Evolutionary conservation across 1,140 invertebrate species (phyloP), one percentile per base, ranked within the genome.

Genomic region (Nebria ingens): DNA sequence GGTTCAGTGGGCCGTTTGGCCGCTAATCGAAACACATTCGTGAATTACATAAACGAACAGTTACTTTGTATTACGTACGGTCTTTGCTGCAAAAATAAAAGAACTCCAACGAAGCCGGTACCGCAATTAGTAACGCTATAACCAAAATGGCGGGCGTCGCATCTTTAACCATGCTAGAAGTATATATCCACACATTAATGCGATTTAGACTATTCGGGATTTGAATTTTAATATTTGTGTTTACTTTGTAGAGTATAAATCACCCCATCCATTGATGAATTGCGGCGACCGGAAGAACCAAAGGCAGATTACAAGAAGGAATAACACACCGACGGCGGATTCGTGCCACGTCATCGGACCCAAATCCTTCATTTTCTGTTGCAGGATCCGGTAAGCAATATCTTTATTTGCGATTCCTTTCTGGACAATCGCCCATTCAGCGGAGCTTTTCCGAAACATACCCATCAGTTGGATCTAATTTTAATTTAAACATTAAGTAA

Each of bases 251-350:
- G 79, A 77, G 34, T 84, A 68, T 25, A 79, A 71, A 49, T 73
- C 67, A 11, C 82, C 76, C 85, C 89, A 91, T n/a, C 89, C 89
- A 1, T 70, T 68, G 60, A 88, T 79, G 64, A 90, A 87, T 54
- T 85, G 83, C 0, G 91, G 90, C 40, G 83, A 80, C 34, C 89
- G 78, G 65, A 91, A 87, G 64, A 94, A 84, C 84, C 91, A 94
- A 54, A 93, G 73, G 52, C 86, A 58, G 3, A 93, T 81, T 4
- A 91, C 79, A 12, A 81, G 56, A 15, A 89, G 66, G 64, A 95
- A 94, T 17, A 91, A 72, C 12, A 80, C 59, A 21, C 86, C 79
- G 1, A 92, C 84, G 22, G 76, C 74, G 19, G 64, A 71, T 73
- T 95, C 90, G 51, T 91, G 85, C 74, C 83, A 89, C 42, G 77